Base-by-base conservation (phyloP, 1,140 invertebrate genomes). In the Streblospio benedicti region DNA sequence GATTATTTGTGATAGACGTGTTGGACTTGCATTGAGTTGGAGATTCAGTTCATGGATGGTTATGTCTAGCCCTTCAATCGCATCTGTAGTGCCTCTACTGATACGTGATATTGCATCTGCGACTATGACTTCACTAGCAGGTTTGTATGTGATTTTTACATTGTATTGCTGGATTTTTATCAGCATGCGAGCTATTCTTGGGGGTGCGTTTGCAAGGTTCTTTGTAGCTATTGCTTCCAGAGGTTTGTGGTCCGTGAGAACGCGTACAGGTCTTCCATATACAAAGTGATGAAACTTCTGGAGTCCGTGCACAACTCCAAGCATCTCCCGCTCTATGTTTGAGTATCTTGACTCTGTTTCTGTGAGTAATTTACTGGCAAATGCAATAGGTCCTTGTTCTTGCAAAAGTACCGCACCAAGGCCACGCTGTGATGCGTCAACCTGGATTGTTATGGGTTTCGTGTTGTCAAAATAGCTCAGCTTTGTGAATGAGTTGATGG, bases 341-440 rank as follows among this genome's bases (percentile, higher is more conserved):
- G 59, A 35, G 32, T 61, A 64, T 4, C 41, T 50, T n/a, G 32
- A n/a, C 9, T 64, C 62, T 6, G 52, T 38, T 38, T 6, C 20
- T 6, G 44, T 33, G 1, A 62, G 32, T 16, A 16, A 16, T 51
- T 47, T 33, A 28, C 56, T 59, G 9, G 31, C 47, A 50, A 28
- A 45, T n/a, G 23, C 25, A 28, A 55, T 33, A 14, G 58, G 60
- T 65, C 66, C 67, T 73, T 71, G 18, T 51, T 78, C 68, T 63
- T 83, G 79, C 4, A 78, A 41, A 0, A 81, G 38, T 6, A 76
- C 70, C 30, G 72, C 74, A n/a, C 76, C 78, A 20, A 81, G 56
- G 0, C 74, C 79, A 33, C 66, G 20, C 28, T 64, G 62, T n/a
- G 54, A 66, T 16, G 64, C 59, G 59, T 72, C 69, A 18, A 60